phyloP scores from a whole-genome alignment of 2,113 vertebrate genomes.

The Crotalus helleri region DNA sequence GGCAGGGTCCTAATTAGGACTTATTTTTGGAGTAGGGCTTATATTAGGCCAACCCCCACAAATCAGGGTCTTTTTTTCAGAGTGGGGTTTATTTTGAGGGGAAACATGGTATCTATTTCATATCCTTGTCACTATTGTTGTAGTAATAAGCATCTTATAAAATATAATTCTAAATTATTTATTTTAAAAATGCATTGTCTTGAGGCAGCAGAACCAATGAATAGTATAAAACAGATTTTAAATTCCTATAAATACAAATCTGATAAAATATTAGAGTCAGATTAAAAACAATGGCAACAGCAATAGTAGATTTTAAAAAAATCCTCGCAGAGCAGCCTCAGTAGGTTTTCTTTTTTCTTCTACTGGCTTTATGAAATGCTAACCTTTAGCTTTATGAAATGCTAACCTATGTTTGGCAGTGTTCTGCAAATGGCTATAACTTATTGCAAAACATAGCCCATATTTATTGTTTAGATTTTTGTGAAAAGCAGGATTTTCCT shows the following conservation, averaged over 20 bases:
- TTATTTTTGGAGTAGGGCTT: too few relatives aligned
- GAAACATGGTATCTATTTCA: neutral
- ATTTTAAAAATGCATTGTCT: neutral
- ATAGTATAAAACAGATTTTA: neutral
- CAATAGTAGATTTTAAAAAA: neutral
- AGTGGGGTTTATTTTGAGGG: too few relatives aligned
- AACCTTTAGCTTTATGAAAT: conserved; percentile 3
- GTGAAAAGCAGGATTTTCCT: neutral
- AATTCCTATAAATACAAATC: neutral
- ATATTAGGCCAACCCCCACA: too few relatives aligned
- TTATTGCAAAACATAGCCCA: neutral
- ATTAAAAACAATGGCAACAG: neutral
- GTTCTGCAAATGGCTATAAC: neutral
- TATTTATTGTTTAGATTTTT: conserved; percentile 29
- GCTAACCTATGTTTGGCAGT: neutral
- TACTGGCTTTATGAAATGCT: neutral
- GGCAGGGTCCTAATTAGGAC: too few relatives aligned
- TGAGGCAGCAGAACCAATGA: neutral
- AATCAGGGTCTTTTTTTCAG: too few relatives aligned
- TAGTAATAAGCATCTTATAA: neutral
- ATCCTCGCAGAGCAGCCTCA: neutral
- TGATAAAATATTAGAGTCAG: neutral
- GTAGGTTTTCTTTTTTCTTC: neutral
- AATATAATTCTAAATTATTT: neutral
- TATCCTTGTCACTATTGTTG: neutral